Evolutionary conservation across 2,797 vertebrate species (phyloP).

Genomic region (Cyclopterus lumpus): DNA sequence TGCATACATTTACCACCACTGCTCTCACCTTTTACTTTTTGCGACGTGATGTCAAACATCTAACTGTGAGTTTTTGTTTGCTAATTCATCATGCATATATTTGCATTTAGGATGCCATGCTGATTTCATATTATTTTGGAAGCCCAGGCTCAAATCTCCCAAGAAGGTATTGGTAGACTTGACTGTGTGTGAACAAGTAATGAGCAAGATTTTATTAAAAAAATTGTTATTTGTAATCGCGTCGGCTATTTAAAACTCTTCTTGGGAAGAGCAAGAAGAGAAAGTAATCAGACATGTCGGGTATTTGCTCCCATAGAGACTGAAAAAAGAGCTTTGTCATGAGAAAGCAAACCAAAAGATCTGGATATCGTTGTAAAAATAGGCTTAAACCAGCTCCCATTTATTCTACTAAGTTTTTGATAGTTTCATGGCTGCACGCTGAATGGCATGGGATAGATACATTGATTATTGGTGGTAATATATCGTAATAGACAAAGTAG

Average conservation of each 20-base stretch:
- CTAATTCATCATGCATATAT: constrained; percentile 31
- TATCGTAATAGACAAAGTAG: too few relatives aligned
- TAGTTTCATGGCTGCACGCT: too few relatives aligned
- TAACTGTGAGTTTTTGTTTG: constrained; percentile 11
- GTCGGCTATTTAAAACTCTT: constrained; percentile 27
- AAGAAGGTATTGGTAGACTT: not conserved
- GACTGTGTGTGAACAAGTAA: constrained; percentile 3
- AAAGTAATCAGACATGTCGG: not conserved
- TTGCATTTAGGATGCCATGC: constrained; percentile 27
- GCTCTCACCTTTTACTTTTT: constrained; percentile 26
- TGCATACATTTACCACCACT: constrained; percentile 22
- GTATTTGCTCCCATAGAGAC: constrained; percentile 2
- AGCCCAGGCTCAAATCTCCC: constrained; percentile 8
- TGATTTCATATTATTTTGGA: constrained; percentile 10
- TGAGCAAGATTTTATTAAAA: constrained; percentile 6
- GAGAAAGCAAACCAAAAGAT: not conserved
- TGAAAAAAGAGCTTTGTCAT: not conserved
- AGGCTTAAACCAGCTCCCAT: too few relatives aligned
- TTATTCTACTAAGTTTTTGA: too few relatives aligned
- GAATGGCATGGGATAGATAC: too few relatives aligned
- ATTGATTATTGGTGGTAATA: too few relatives aligned
- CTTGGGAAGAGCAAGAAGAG: constrained; percentile 1
- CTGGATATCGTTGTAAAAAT: not conserved
- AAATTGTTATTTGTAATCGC: constrained; percentile 11
- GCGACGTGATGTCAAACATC: constrained; percentile 6